Evolutionary conservation across 2,113 vertebrate species (phyloP), one percentile per base, ranked within the genome.

Genomic region (Fulica atra): DNA sequence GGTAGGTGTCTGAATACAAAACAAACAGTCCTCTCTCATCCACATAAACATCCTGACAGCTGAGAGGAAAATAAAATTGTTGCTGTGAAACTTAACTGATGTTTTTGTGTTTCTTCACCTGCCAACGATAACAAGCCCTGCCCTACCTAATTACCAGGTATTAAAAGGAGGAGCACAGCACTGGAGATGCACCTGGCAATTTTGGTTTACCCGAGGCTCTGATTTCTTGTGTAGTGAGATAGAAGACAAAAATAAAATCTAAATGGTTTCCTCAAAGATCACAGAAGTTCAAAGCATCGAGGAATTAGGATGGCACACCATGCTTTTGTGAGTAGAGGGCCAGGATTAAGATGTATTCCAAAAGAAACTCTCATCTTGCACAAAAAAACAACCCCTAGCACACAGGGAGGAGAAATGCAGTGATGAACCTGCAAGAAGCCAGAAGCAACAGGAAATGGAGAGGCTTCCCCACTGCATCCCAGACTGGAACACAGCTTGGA

Each of bases 231-330:
- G 64, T 57, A 46, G 54, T 48, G 84, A 51, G 24, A 50, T 13
- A 51, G 2, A 64, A 74, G 10, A 88, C 18, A 46, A 63, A 90
- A 86, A 64, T 10, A 60, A 83, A 93, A 74, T 3, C 65, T 50
- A 68, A 86, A 24, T 38, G 40, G 44, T 72, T 90, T 82, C 8
- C 57, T 69, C 48, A 53, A 40, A 48, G 63, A 77, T 44, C 74
- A 70, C 1, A 2, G 64, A 35, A 63, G 31, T 51, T 72, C 13
- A 0, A 71, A 68, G 60, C 15, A 2, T 6, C 0, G 0, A 46
- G 73, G 56, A 80, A 77, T 10, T 44, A 54, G 42, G 79, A 76
- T 46, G 24, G 33, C 25, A 93, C 1, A 10, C 0, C 0, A 11
- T 54, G 44, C 8, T 87, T 80, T 50, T 65, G 26, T 66, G 82